phyloP scores from a whole-genome alignment of 1,140 invertebrate species.

The Procambarus virginalis region DNA sequence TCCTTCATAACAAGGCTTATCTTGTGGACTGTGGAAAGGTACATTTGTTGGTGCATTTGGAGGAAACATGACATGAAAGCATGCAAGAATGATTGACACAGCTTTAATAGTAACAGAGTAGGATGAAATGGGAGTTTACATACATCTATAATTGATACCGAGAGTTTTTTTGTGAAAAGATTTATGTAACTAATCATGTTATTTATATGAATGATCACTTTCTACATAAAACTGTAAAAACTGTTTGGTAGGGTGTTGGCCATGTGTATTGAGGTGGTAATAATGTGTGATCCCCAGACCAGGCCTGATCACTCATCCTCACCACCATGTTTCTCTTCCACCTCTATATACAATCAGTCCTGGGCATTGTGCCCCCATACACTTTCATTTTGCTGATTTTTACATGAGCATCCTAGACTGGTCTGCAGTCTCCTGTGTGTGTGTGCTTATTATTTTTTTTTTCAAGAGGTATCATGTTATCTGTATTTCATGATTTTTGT shows the following conservation, averaged over 20 bases:
- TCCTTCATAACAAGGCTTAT: constrained; percentile 52
- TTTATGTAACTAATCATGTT: constrained; percentile 68
- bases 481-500: constrained; percentile 47
- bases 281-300: constrained; percentile 54
- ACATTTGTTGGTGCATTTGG: constrained; percentile 56
- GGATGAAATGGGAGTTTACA: constrained; percentile 61
- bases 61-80: constrained; percentile 60
- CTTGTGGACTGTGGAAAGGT: constrained; percentile 61
- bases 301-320: constrained; percentile 48
- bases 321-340: constrained; percentile 55
- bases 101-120: constrained; percentile 65
- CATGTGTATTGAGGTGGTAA: constrained; percentile 58
- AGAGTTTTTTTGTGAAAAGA: constrained; percentile 64
- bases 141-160: constrained; percentile 66
- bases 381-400: constrained; percentile 48
- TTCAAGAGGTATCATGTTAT: constrained; percentile 46
- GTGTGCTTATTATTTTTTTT: constrained; percentile 46
- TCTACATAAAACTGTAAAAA: constrained; percentile 66
- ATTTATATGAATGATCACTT: constrained; percentile 68
- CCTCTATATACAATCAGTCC: constrained; percentile 40
- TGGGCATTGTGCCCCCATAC: constrained; percentile 38
- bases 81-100: constrained; percentile 63
- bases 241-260: constrained; percentile 64
- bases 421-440: constrained; percentile 59
- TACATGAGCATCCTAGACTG: constrained; percentile 57